Evolutionary conservation across 2,888 invertebrate species (phyloP), one percentile per base, ranked within the genome.

Genomic region (Notodonta ziczac): DNA sequence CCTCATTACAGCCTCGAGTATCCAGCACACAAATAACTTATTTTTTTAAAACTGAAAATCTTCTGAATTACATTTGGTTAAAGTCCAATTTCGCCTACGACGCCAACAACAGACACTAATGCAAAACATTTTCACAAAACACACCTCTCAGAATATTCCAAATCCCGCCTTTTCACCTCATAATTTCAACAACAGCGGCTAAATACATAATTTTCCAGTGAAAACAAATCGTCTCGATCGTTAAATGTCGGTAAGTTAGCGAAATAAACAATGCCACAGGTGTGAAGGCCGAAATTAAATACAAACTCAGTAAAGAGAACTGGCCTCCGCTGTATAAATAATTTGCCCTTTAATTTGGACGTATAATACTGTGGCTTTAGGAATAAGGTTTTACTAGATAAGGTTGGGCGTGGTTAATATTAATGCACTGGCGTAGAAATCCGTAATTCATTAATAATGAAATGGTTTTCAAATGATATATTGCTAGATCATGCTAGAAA

Each of bases 251-350:
- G 70, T 77, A 78, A 83, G 83, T 85, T 83, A 74, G 67, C 69
- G 72, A 78, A 84, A 90, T 89, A 90, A 89, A 90, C 87, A 88
- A 85, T 82, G 85, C 87, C 88, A 83, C 90, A 90, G 90, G 89
- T 90, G 90, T 76, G 77, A 69, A 73, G 73, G 77, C 72, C 74
- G 67, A 82, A 86, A 88, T 88, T 88, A 86, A 88, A 90, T 83
- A 82, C 81, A 73, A 75, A 74, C 39, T 14, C 64, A 66, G 62
- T 67, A 67, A 79, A 80, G 78, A 75, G 75, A 68, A 73, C 82
- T 72, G 77, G 76, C 61, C 79, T 69, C 65, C 73, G 62, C 35
- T 12, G 55, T 82, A 81, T 89, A 86, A 89, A 89, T 88, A 85
- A 87, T 87, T 74, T 74, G 70, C 76, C 77, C 80, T 83, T 84